Evolutionary conservation across 2,113 vertebrate species (phyloP).

Genomic region (Diadophis punctatus): DNA sequence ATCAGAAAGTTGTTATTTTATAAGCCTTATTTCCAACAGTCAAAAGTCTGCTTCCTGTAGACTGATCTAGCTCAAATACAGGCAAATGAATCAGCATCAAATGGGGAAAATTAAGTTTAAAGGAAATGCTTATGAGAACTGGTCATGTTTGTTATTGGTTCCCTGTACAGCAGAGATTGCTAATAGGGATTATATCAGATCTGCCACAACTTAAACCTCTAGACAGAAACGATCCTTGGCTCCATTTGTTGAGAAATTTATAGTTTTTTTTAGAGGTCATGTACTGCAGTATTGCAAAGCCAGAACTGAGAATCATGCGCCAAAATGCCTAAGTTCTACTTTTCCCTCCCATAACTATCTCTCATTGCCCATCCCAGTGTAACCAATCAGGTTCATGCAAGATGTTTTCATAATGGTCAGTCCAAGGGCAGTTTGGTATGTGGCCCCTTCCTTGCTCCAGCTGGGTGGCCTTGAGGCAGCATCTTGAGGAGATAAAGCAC

Average conservation of each 20-base stretch:
- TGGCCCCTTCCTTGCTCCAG: neutral
- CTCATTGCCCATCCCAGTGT: neutral
- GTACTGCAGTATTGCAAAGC: neutral
- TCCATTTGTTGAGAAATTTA: neutral
- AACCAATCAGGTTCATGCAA: neutral
- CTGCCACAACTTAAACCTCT: neutral
- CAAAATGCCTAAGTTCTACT: neutral
- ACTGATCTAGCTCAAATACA: neutral
- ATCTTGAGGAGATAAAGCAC: neutral
- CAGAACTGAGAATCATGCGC: neutral
- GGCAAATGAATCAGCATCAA: neutral
- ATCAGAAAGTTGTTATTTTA: neutral
- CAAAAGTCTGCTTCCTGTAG: neutral
- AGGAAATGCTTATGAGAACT: neutral
- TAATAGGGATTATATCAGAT: neutral
- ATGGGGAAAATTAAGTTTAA: neutral
- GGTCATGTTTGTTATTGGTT: neutral
- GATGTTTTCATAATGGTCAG: neutral
- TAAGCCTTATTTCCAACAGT: neutral
- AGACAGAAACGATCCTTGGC: neutral
- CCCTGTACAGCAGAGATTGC: neutral
- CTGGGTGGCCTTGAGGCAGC: neutral
- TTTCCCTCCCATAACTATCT: neutral
- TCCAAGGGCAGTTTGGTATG: neutral
- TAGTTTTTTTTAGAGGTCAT: neutral